Percentiles rank a stretch among this genome's conserved stretches.
Evolutionary conservation across 92 coral and sea anemone genomes (phyloP).

Genomic region (Epizoanthus illoricatus): DNA sequence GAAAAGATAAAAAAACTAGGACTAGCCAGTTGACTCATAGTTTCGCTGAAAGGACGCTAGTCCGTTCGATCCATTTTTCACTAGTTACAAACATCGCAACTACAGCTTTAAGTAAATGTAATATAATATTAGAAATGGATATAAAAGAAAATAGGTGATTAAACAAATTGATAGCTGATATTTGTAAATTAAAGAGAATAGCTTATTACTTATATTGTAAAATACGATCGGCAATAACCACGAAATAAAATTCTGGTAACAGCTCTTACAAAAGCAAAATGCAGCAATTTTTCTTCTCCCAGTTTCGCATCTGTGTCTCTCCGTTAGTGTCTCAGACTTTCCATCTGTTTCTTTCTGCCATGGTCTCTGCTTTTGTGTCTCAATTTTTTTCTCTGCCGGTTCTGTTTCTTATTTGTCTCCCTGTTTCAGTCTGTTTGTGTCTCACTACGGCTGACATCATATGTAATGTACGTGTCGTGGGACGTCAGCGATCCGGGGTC

Average conservation of each 20-base stretch:
- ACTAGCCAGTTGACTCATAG: neutral
- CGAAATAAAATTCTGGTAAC: conserved; percentile 12
- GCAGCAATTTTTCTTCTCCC: too few species aligned
- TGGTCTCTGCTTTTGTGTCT: too few species aligned
- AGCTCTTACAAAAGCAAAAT: neutral
- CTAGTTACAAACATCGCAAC: neutral
- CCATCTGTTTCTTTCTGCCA: neutral
- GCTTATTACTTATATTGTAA: neutral
- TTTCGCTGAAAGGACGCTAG: neutral
- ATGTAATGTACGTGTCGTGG: too few species aligned
- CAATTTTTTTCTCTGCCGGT: too few species aligned
- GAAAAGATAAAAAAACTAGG: too few species aligned
- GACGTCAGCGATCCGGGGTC: too few species aligned
- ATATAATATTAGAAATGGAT: neutral
- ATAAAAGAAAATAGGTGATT: conserved; percentile 20
- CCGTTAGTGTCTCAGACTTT: neutral
- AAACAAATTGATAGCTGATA: conserved; percentile 11
- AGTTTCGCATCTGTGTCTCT: too few species aligned
- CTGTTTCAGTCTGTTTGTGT: neutral
- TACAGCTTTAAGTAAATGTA: conserved; percentile 15
- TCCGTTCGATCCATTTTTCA: neutral
- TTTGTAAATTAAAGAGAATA: conserved; percentile 13
- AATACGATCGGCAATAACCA: neutral
- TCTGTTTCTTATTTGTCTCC: neutral
- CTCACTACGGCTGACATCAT: too few species aligned